A percentile compares a stretch with the other conserved stretches of the same genome.
These are phyloP conservation scores for Tipula helvola DNA, from an alignment of 2,888 invertebrate species.

Conservation along the genomic window DNA sequence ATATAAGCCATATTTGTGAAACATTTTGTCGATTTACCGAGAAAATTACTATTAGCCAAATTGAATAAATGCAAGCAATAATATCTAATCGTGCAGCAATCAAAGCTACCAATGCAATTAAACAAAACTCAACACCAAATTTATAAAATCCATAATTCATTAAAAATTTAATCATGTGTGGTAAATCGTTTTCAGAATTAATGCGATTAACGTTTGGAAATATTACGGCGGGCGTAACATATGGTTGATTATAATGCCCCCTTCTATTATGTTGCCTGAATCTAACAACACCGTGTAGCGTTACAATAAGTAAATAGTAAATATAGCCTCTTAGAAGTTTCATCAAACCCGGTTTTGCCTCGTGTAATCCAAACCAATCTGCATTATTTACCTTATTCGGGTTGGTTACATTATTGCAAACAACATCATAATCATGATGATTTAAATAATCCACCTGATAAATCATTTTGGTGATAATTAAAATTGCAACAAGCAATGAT, in stretches of 20 bases:
- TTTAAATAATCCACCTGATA: constrained; percentile 87
- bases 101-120: constrained; percentile 73
- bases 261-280: constrained; percentile 63
- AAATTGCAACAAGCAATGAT: constrained; percentile 61
- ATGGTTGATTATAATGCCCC: constrained; percentile 38
- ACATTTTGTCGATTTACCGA: constrained; percentile 47
- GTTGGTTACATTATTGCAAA: constrained; percentile 44
- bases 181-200: constrained; percentile 73
- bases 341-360: constrained; percentile 48
- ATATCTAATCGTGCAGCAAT: constrained; percentile 86
- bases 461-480: constrained; percentile 85
- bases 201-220: constrained; percentile 68
- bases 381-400: constrained; percentile 44
- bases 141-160: constrained; percentile 94
- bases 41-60: constrained; percentile 69
- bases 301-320: constrained; percentile 70
- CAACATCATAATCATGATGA: constrained; percentile 57
- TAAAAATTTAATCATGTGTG: constrained; percentile 71
- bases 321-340: constrained; percentile 67
- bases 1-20: constrained; percentile 70
- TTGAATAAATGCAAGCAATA: constrained; percentile 72
- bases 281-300: constrained; percentile 72
- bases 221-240: constrained; percentile 48
- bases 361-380: constrained; percentile 75
- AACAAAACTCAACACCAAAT: constrained; percentile 87